Evolutionary conservation across 1,140 invertebrate genomes (phyloP).

Genomic region (Diorhabda carinulata): DNA sequence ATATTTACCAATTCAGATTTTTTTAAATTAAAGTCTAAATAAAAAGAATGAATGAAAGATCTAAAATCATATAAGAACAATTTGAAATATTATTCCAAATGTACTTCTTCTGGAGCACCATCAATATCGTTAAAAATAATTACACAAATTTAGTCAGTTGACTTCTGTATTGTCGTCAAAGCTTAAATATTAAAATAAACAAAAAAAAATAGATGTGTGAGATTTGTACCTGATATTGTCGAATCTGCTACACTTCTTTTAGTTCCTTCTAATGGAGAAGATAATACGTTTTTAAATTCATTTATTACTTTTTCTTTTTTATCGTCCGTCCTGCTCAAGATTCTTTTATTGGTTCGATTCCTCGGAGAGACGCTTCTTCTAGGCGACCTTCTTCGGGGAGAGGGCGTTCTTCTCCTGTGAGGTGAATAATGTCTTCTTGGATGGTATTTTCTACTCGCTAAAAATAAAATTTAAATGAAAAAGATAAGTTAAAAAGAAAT

Average conservation of each 20-base stretch:
- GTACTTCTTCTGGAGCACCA: too few relatives aligned
- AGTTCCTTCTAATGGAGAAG: conserved; percentile 42
- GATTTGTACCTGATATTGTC: conserved; percentile 48
- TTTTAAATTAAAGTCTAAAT: too few relatives aligned
- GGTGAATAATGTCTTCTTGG: conserved; percentile 24
- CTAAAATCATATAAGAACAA: too few relatives aligned
- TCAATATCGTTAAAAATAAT: too few relatives aligned
- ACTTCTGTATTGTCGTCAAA: too few relatives aligned
- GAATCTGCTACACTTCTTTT: conserved; percentile 51
- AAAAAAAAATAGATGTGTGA: too few relatives aligned
- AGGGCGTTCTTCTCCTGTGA: conserved; percentile 18
- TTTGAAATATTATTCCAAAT: too few relatives aligned
- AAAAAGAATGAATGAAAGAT: too few relatives aligned
- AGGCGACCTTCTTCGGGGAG: conserved; percentile 20
- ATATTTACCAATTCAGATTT: too few relatives aligned
- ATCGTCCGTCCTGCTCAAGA: not conserved
- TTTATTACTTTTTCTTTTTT: not conserved
- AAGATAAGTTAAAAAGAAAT: not conserved
- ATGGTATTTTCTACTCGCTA: conserved; percentile 16
- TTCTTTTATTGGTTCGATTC: conserved; percentile 10
- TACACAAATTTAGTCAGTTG: too few relatives aligned
- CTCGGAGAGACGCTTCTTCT: conserved; percentile 22
- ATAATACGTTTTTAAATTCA: not conserved
- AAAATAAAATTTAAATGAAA: not conserved
- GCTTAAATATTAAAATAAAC: too few relatives aligned